A percentile compares a stretch with the other conserved stretches of the same genome.
Conservation (phyloP, 2,113 vertebrate genomes). For the Damaliscus lunatus region DNA sequence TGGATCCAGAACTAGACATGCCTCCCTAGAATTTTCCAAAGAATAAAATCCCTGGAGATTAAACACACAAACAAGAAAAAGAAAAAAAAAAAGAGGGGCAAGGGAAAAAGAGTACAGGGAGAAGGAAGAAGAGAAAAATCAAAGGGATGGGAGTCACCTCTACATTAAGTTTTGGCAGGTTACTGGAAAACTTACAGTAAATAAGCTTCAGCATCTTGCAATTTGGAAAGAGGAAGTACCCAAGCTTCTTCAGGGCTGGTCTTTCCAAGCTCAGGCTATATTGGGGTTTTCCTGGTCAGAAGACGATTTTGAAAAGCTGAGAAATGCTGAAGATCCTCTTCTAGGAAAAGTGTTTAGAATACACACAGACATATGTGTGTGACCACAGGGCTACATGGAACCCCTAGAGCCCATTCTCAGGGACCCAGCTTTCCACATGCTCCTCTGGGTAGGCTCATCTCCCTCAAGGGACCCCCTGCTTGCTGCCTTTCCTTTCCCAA, state of each 20-base stretch:
- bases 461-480: background rate
- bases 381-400: background rate
- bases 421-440: background rate
- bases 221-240: background rate
- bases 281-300: background rate
- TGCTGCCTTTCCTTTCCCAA: background rate
- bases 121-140: background rate
- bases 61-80: background rate
- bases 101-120: background rate
- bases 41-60: background rate
- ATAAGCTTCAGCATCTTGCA: background rate
- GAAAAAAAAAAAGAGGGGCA: background rate
- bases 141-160: background rate
- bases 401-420: background rate
- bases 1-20: background rate
- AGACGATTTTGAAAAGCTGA: background rate
- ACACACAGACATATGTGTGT: background rate
- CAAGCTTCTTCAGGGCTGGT: background rate
- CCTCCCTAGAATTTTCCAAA: conserved; percentile 4
- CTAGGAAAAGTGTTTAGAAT: background rate
- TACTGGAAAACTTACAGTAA: background rate
- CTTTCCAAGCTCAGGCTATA: background rate
- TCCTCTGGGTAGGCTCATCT: background rate
- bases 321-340: background rate
- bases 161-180: background rate